Conservation (phyloP, 2,888 invertebrate genomes). For the Odontomyia ornata region DNA sequence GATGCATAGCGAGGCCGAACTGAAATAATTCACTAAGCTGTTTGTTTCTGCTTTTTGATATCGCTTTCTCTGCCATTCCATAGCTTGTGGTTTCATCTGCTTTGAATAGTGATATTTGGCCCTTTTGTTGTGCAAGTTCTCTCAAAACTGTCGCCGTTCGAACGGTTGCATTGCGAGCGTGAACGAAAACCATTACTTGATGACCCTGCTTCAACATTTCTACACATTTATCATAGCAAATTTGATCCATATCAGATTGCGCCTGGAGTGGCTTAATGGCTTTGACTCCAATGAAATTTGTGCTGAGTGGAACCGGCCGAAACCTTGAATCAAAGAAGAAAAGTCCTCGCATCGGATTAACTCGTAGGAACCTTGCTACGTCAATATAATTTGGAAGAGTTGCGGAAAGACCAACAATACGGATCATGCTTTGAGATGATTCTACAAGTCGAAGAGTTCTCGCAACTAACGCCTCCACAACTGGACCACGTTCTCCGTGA, state of each 20-base stretch:
- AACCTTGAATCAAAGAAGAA: conserved; percentile 95
- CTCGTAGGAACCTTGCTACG: conserved; percentile 92
- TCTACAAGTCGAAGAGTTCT: conserved; percentile 93
- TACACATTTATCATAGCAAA: conserved; percentile 91
- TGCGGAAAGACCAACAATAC: conserved; percentile 96
- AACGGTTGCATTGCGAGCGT: conserved; percentile 95
- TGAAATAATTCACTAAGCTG: conserved; percentile 84
- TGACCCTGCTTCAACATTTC: conserved; percentile 89
- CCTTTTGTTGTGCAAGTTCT: conserved; percentile 81
- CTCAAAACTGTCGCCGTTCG: conserved; percentile 85
- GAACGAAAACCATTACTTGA: conserved; percentile 98
- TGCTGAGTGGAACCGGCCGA: conserved; percentile 93
- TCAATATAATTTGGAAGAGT: conserved; percentile 98
- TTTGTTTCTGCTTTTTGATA: conserved; percentile 80
- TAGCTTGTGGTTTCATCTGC: conserved; percentile 72
- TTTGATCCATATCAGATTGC: conserved; percentile 84
- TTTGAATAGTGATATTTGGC: conserved; percentile 75
- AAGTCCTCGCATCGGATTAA: conserved; percentile 89
- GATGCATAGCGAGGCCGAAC: conserved; percentile 92
- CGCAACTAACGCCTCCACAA: conserved; percentile 96
- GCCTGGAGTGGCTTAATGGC: conserved; percentile 70
- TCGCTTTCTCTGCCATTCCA: conserved; percentile 75
- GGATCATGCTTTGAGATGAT: conserved; percentile 91
- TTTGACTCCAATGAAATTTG: conserved; percentile 90
- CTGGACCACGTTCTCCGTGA: conserved; percentile 96